These are phyloP conservation scores for Drosophila sucinea DNA, from an alignment of 1,140 invertebrate species.

Conservation along the genomic window DNA sequence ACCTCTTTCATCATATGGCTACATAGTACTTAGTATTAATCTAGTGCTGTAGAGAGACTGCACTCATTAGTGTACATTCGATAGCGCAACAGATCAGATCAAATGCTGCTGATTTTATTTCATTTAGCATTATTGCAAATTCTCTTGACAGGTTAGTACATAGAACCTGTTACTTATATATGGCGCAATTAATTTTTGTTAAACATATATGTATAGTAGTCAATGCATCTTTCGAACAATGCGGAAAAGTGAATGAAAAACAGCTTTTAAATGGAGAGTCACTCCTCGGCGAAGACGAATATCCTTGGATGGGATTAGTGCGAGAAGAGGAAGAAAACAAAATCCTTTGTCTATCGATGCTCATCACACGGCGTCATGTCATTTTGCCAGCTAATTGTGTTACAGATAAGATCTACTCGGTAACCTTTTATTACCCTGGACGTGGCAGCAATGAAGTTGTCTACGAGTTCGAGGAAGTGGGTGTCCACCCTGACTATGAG, in stretches of 20 bases:
- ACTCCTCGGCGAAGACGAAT: slow-evolving; percentile 14
- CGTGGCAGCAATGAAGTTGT: not conserved
- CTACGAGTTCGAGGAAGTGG: slow-evolving; percentile 14
- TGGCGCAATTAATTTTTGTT: not conserved
- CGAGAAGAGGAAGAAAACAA: not conserved
- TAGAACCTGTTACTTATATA: not conserved
- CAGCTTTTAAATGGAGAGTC: slow-evolving; percentile 17
- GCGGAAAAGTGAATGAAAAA: slow-evolving; percentile 22
- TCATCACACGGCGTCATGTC: slow-evolving; percentile 23
- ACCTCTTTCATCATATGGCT: no score
- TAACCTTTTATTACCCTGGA: slow-evolving; percentile 27
- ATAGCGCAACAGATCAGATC: no score
- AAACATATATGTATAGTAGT: not conserved
- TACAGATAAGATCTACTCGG: not conserved
- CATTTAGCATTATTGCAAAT: not conserved
- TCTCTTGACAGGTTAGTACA: slow-evolving; percentile 17
- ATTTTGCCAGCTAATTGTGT: slow-evolving; percentile 39
- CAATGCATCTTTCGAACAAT: slow-evolving; percentile 1
- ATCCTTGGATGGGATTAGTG: slow-evolving; percentile 37
- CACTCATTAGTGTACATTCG: no score
- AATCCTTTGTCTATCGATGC: not conserved
- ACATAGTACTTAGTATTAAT: no score
- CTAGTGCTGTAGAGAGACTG: no score
- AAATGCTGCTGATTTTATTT: not conserved
- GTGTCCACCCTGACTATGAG: slow-evolving; percentile 17